These are phyloP conservation scores for Metridium senile DNA, from an alignment of 92 coral and sea anemone genomes.

Conservation along the genomic window DNA sequence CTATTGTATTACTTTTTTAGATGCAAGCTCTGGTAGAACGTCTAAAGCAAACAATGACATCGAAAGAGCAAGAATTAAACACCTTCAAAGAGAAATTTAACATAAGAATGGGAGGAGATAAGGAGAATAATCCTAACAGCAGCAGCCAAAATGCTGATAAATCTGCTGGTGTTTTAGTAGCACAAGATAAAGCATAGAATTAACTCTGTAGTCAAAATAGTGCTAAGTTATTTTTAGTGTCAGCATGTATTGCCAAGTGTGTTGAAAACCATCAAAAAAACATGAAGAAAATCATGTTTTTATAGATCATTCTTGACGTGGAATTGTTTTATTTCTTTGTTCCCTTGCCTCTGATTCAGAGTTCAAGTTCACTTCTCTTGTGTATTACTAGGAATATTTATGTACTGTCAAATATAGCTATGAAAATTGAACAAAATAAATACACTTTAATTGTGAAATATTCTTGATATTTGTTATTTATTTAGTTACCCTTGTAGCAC, in stretches of 20 bases:
- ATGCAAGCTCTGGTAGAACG: constrained; percentile 53
- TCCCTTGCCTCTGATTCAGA: too few relatives aligned
- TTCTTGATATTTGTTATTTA: neutral
- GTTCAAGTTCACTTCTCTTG: too few relatives aligned
- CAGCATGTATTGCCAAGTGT: neutral
- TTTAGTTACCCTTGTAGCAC: too few relatives aligned
- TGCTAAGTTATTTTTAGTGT: neutral
- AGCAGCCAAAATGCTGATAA: constrained; percentile 57
- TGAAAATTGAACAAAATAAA: neutral
- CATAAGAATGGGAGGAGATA: constrained; percentile 72
- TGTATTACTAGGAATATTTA: neutral
- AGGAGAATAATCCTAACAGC: constrained; percentile 37
- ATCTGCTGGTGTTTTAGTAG: constrained; percentile 71
- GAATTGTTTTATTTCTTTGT: too few relatives aligned
- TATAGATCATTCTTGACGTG: too few relatives aligned
- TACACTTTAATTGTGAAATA: neutral
- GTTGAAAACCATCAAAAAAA: too few relatives aligned
- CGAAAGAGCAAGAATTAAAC: constrained; percentile 69
- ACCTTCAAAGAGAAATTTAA: constrained; percentile 76
- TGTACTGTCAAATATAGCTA: neutral
- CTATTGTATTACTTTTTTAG: constrained; percentile 26
- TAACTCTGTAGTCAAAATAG: too few relatives aligned
- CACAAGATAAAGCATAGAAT: constrained; percentile 47
- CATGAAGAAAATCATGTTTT: too few relatives aligned
- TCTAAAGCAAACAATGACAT: constrained; percentile 53